Percentiles rank a stretch among this genome's conserved stretches.
Evolutionary conservation across 2,797 vertebrate species (phyloP).

Genomic region (Xiphorhynchus erythropygius): DNA sequence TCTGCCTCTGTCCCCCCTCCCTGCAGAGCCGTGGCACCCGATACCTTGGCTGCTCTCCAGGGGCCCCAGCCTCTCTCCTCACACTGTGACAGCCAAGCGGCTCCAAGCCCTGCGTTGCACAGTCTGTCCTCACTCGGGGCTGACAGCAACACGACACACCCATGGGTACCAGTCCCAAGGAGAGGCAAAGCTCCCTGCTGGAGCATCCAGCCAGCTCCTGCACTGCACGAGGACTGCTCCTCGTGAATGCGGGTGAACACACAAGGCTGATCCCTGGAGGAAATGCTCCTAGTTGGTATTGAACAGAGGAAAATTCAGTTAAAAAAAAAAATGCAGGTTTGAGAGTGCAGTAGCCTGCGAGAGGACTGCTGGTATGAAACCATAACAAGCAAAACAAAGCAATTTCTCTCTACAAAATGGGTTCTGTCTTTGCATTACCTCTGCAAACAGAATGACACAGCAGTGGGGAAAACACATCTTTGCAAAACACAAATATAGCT

Average conservation of each 20-base stretch:
- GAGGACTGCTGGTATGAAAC: neutral
- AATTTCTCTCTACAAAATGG: neutral
- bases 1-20: neutral
- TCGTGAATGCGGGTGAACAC: rapidly evolving
- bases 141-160: rapidly evolving
- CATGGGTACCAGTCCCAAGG: rapidly evolving
- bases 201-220: no score
- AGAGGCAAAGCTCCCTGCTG: neutral
- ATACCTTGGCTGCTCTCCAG: neutral
- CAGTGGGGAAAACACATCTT: neutral
- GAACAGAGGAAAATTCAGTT: neutral
- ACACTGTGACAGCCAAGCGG: rapidly evolving
- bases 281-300: neutral
- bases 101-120: neutral
- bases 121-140: rapidly evolving
- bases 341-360: neutral
- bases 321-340: neutral
- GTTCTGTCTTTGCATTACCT: neutral
- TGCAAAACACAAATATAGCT: neutral
- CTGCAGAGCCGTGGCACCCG: rapidly evolving
- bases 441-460: neutral
- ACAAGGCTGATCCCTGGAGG: neutral
- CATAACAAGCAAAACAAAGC: neutral
- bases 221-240: neutral
- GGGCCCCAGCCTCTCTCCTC: neutral